Percentiles rank a stretch among this genome's conserved stretches.
Conservation (phyloP, 2,113 vertebrate species). For the Mastomys coucha region DNA sequence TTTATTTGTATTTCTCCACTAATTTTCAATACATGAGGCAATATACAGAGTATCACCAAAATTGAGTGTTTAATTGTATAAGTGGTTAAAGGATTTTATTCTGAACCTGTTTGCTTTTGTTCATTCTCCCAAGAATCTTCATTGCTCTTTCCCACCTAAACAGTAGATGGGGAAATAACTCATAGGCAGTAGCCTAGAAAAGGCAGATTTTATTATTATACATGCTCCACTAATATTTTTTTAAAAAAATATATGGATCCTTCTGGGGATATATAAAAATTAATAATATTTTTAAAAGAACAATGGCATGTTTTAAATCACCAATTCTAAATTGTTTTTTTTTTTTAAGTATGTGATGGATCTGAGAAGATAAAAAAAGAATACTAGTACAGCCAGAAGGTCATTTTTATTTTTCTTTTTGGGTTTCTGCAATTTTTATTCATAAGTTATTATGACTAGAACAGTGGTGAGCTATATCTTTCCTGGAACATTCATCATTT, state of each 20-base stretch:
- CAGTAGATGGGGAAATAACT: neutral
- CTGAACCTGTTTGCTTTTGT: conserved; percentile 3
- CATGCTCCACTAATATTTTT: neutral
- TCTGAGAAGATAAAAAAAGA: conserved; percentile 65
- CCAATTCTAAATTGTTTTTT: conserved; percentile 45
- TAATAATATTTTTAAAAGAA: conserved; percentile 30
- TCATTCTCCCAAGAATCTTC: neutral
- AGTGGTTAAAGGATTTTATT: neutral
- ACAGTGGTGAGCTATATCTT: conserved; percentile 55
- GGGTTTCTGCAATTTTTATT: conserved; percentile 53
- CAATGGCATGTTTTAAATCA: conserved; percentile 61
- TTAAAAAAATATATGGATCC: neutral
- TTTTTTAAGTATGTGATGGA: conserved; percentile 63
- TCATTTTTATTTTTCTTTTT: conserved; percentile 76
- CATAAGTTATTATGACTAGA: conserved; percentile 76
- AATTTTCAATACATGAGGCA: neutral
- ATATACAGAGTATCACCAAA: neutral
- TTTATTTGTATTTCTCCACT: neutral
- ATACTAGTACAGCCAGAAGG: conserved; percentile 74
- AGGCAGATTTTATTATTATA: neutral
- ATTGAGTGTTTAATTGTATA: neutral
- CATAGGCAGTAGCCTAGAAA: neutral
- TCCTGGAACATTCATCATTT: conserved; percentile 60
- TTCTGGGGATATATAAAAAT: conserved; percentile 51
- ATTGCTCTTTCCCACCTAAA: neutral